phyloP scores from a whole-genome alignment of 2,888 invertebrate species.

The Cynaeus angustus region DNA sequence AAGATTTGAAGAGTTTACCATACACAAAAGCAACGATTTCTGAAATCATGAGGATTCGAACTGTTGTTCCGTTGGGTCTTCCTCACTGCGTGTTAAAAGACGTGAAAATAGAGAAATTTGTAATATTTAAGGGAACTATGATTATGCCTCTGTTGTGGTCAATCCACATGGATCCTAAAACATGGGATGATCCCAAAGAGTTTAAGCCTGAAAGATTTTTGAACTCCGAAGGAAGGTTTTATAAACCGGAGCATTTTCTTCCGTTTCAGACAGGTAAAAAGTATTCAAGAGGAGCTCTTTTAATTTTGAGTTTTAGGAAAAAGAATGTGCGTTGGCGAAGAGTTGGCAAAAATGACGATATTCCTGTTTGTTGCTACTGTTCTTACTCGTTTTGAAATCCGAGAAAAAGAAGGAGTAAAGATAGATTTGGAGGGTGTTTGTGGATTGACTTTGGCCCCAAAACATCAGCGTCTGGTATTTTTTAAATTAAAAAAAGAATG shows the following conservation, averaged over 20 bases:
- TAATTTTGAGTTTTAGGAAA: neutral
- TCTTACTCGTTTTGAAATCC: neutral
- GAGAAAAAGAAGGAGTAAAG: neutral
- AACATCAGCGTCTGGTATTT: neutral
- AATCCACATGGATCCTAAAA: neutral
- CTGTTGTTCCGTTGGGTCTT: neutral
- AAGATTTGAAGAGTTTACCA: neutral
- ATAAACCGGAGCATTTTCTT: neutral
- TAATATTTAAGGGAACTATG: neutral
- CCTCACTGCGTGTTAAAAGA: neutral
- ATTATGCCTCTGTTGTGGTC: slow-evolving; percentile 1
- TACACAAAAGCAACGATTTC: neutral
- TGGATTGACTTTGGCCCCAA: neutral
- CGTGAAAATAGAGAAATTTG: neutral
- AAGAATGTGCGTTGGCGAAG: slow-evolving; percentile 3
- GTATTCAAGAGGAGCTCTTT: neutral
- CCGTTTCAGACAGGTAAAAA: slow-evolving; percentile 1
- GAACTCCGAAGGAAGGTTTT: neutral
- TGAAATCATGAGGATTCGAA: neutral
- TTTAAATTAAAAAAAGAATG: neutral
- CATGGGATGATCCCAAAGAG: neutral
- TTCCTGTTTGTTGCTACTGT: neutral
- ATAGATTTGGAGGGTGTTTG: neutral
- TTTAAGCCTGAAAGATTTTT: slow-evolving; percentile 5
- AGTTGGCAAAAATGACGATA: neutral